These are phyloP conservation scores for Silurus meridionalis DNA, from an alignment of 2,113 vertebrate genomes.

Conservation along the genomic window DNA sequence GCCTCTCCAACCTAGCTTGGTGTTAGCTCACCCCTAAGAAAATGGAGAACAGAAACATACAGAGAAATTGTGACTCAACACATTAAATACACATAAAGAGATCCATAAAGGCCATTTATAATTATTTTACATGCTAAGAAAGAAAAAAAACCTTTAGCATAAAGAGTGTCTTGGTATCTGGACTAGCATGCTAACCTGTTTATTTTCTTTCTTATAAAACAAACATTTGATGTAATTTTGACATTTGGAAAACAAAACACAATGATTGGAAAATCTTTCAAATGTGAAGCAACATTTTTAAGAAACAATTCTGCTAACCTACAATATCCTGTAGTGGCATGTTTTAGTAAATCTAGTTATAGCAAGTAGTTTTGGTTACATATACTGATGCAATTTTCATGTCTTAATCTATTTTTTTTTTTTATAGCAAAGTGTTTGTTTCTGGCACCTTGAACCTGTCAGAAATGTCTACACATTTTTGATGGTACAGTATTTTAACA, in stretches of 20 bases:
- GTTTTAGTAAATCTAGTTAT: not conserved
- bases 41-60: no score
- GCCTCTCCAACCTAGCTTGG: no score
- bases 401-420: not conserved
- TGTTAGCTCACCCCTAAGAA: no score
- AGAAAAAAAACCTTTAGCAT: no score
- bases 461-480: not conserved
- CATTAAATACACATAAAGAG: no score
- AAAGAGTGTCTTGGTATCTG: no score
- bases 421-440: not conserved
- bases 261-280: not conserved
- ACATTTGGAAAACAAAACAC: no score
- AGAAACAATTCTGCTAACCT: not conserved
- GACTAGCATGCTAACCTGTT: not conserved
- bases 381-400: not conserved
- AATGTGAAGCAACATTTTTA: not conserved
- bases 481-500: not conserved
- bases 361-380: not conserved
- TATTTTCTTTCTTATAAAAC: not conserved
- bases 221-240: not conserved
- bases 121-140: no score
- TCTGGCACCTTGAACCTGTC: not conserved
- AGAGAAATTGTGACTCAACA: no score
- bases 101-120: no score
- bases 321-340: not conserved